These are phyloP conservation scores for Mormyrus lacerda DNA, from an alignment of 2,113 vertebrate species.

Conservation along the genomic window DNA sequence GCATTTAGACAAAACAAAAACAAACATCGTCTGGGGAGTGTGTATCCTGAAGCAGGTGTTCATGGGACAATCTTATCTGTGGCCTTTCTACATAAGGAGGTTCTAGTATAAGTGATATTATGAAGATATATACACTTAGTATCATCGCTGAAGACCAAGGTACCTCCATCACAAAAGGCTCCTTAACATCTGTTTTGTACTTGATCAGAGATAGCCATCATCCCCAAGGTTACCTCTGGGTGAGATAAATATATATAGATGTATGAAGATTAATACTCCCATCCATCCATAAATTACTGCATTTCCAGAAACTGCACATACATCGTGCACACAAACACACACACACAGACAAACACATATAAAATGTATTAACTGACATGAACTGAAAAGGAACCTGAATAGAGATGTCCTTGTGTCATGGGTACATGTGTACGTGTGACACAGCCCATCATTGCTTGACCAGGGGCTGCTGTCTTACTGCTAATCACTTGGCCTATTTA, in stretches of 20 bases:
- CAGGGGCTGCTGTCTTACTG: not conserved
- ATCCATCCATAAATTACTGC: not conserved
- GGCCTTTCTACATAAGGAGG: conserved; percentile 56
- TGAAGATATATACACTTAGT: conserved; percentile 26
- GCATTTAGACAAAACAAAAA: conserved; percentile 18
- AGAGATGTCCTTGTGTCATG: not conserved
- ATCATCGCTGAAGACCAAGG: not conserved
- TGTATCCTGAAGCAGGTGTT: conserved; percentile 30
- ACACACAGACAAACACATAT: not conserved
- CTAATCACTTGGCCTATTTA: not conserved
- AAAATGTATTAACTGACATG: not conserved
- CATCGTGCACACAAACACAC: conserved; percentile 36
- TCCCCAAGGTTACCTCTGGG: conserved; percentile 49
- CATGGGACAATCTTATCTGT: conserved; percentile 64
- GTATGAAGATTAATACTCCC: not conserved
- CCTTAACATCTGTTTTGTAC: conserved; percentile 55
- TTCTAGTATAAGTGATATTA: conserved; percentile 42
- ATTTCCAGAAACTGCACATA: conserved; percentile 37
- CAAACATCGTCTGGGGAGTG: not conserved
- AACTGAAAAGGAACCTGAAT: not conserved
- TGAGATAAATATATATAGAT: conserved; percentile 43
- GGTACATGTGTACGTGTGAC: not conserved
- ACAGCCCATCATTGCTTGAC: not conserved
- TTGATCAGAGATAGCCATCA: conserved; percentile 36
- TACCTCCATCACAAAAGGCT: conserved; percentile 29